These are phyloP conservation scores for Oxyura jamaicensis DNA, from an alignment of 2,113 vertebrate species.

Conservation along the genomic window DNA sequence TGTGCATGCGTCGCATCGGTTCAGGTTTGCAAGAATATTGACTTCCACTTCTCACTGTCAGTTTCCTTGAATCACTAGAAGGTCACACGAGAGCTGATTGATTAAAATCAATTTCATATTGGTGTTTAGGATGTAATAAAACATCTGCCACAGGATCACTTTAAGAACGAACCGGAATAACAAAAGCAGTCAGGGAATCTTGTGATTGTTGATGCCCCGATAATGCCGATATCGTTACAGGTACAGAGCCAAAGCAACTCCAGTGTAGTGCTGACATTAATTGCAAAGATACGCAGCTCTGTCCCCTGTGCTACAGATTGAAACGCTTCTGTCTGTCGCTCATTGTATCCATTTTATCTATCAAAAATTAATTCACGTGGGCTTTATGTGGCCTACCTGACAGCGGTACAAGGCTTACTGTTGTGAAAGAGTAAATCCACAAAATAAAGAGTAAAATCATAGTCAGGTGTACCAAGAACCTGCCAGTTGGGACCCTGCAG, in stretches of 20 bases:
- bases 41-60: background rate
- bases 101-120: background rate
- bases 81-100: background rate
- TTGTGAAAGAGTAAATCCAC: constrained; percentile 43
- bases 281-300: background rate
- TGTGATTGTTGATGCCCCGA: background rate
- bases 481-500: constrained; percentile 34
- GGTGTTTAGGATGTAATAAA: background rate
- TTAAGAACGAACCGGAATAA: background rate
- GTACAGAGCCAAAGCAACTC: background rate
- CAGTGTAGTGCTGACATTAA: background rate
- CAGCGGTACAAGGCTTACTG: constrained; percentile 32
- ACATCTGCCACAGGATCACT: background rate
- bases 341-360: constrained; percentile 4
- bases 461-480: constrained; percentile 25
- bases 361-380: constrained; percentile 13
- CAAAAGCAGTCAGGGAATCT: background rate
- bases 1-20: background rate
- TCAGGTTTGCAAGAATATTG: background rate
- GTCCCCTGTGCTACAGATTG: background rate
- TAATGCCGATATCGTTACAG: background rate
- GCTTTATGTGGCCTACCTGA: constrained; percentile 32
- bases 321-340: background rate
- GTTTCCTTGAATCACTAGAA: background rate
- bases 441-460: constrained; percentile 11